Base-by-base conservation (phyloP, 2,113 vertebrate genomes). In the Malurus elegans region DNA sequence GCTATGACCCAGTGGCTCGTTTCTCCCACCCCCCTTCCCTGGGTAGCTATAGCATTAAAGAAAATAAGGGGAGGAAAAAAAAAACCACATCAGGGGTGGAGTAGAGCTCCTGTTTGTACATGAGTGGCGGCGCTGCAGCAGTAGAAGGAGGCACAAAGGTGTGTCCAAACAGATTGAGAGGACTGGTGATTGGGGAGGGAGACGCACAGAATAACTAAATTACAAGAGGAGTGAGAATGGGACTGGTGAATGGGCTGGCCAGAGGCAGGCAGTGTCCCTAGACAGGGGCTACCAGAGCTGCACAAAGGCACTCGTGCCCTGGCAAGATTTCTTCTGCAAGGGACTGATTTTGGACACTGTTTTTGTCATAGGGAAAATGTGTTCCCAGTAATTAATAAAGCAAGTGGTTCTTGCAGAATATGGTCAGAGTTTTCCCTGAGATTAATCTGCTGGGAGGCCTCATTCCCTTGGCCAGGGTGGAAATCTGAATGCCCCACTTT, bases 21-120 rank as follows among this genome's bases (percentile, higher is more conserved):
- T 88, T 83, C 38, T 58, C 51, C 70, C 75, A 86, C 4, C 17
- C n/a, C 18, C 4, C 13, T 93, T 83, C 24, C 14, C 24, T 67
- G 8, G 12, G 7, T 86, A 74, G 40, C 25, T 83, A 58, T 28
- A 78, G 20, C 20, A 67, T 24, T 78, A 64, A 74, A 32, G 51
- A 47, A 50, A 88, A 54, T 32, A 42, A 89, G 14, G 14, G 4
- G 2, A 21, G 14, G 24, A 25, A 57, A 57, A 38, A 86, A 45
- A 14, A 36, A 62, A 64, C 58, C 5, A n/a, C 8, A 31, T 10
- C 1, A 0, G 1, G 1, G 1, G 6, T 20, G 11, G 23, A 50
- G 36, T 18, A 50, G 25, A 88, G 32, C 40, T 89, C 20, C 38
- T 80, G 12, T 38, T 92, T 56, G 50, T 57, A 51, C 14, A 9